Conservation (phyloP, 2,888 invertebrate genomes). For the Xestia c-nigrum region DNA sequence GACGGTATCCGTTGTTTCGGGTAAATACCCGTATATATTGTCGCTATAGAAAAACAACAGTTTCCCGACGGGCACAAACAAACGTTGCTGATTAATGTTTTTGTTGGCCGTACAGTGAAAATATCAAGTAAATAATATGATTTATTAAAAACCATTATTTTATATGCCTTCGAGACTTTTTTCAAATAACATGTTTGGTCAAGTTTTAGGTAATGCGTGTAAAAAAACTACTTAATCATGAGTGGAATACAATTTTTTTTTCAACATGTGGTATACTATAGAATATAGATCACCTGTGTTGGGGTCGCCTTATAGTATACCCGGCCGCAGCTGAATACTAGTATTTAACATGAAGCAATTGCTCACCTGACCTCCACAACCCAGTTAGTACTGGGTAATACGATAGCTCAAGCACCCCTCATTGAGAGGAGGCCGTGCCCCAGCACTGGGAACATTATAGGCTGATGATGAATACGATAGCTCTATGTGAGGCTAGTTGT, state of each 20-base stretch:
- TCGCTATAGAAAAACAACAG: slow-evolving; percentile 75
- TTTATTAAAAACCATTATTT: slow-evolving; percentile 48
- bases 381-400: too few species aligned
- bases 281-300: too few species aligned
- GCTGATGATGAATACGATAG: too few species aligned
- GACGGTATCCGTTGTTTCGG: slow-evolving; percentile 74
- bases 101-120: slow-evolving; percentile 60
- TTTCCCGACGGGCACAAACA: slow-evolving; percentile 68
- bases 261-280: background rate
- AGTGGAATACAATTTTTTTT: background rate
- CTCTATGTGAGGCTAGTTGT: too few species aligned
- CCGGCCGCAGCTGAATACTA: too few species aligned
- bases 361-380: too few species aligned
- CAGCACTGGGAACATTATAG: too few species aligned
- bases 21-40: slow-evolving; percentile 57
- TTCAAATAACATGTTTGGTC: slow-evolving; percentile 20
- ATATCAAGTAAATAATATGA: slow-evolving; percentile 53
- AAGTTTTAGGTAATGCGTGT: background rate
- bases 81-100: slow-evolving; percentile 67
- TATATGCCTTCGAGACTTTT: slow-evolving; percentile 3
- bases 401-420: too few species aligned
- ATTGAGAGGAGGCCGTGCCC: too few species aligned
- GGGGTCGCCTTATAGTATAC: too few species aligned
- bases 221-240: background rate
- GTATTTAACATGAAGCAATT: too few species aligned